Evolutionary conservation across 2,113 vertebrate species (phyloP).

Genomic region (Sisor rabdophorus): DNA sequence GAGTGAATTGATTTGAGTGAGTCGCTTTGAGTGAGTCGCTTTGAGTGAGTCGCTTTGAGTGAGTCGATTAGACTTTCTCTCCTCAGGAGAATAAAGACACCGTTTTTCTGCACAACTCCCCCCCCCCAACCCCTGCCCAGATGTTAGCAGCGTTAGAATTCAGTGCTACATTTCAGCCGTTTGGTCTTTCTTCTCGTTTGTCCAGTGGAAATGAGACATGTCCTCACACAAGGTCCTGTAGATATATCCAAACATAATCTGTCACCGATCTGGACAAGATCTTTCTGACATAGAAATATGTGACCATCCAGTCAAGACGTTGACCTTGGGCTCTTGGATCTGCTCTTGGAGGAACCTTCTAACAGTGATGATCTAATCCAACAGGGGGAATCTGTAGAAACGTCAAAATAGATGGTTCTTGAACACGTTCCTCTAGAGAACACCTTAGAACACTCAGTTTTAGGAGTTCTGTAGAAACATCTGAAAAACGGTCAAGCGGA

Average conservation of each 20-base stretch:
- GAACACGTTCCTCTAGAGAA: not conserved
- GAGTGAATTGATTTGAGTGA: too few relatives aligned
- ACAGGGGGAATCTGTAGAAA: not conserved
- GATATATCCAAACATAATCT: too few relatives aligned
- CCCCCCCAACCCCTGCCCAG: too few relatives aligned
- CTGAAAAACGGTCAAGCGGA: too few relatives aligned
- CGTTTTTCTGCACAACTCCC: not conserved
- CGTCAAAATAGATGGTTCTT: not conserved
- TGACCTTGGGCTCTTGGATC: too few relatives aligned
- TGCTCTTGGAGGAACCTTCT: not conserved
- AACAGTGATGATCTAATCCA: not conserved
- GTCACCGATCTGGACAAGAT: not conserved
- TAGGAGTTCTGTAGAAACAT: too few relatives aligned
- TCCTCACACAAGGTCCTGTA: not conserved
- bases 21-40: too few relatives aligned
- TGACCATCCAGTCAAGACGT: too few relatives aligned
- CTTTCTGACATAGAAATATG: not conserved
- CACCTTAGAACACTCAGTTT: too few relatives aligned
- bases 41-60: not conserved
- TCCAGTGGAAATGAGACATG: conserved; percentile 40
- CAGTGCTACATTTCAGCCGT: conserved; percentile 55
- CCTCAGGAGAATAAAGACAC: not conserved
- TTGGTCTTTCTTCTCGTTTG: not conserved
- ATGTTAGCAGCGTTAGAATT: conserved; percentile 49
- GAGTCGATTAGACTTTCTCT: conserved; percentile 10